These are phyloP conservation scores for Pardosa pseudoannulata DNA, from an alignment of 2,888 invertebrate species.

Conservation along the genomic window DNA sequence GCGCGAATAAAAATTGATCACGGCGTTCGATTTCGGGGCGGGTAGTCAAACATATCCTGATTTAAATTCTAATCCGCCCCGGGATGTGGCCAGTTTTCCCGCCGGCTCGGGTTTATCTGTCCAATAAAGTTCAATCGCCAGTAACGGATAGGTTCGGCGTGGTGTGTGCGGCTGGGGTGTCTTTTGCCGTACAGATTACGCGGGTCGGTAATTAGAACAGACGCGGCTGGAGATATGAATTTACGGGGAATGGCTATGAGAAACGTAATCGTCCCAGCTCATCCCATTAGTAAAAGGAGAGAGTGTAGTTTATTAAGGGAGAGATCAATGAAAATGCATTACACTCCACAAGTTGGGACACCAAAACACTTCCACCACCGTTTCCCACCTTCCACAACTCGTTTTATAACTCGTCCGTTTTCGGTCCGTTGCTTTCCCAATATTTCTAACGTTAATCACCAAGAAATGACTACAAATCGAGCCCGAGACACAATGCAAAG, in stretches of 20 bases:
- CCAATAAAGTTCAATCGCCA: slow-evolving; percentile 51
- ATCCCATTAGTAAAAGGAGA: slow-evolving; percentile 6
- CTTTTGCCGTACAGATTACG: not conserved
- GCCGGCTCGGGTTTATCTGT: slow-evolving; percentile 35
- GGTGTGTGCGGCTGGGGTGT: too few relatives aligned
- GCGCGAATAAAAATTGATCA: slow-evolving; percentile 64
- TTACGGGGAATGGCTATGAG: not conserved
- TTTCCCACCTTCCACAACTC: too few relatives aligned
- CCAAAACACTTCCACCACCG: too few relatives aligned
- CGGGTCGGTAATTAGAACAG: not conserved
- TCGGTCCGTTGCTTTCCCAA: not conserved
- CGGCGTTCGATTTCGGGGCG: slow-evolving; percentile 26
- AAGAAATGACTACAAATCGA: not conserved
- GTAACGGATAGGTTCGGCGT: slow-evolving; percentile 49
- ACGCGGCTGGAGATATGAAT: not conserved
- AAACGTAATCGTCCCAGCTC: not conserved
- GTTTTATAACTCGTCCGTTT: not conserved
- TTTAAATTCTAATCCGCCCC: slow-evolving; percentile 67
- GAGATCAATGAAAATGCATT: slow-evolving; percentile 3
- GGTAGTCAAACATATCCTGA: slow-evolving; percentile 44
- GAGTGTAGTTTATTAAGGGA: not conserved
- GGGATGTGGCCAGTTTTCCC: slow-evolving; percentile 22
- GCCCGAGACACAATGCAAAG: too few relatives aligned
- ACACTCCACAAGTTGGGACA: not conserved
- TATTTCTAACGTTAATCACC: not conserved